Evolutionary conservation across 2,797 vertebrate genomes (phyloP).

Genomic region (Chaenodraco wilsoni): DNA sequence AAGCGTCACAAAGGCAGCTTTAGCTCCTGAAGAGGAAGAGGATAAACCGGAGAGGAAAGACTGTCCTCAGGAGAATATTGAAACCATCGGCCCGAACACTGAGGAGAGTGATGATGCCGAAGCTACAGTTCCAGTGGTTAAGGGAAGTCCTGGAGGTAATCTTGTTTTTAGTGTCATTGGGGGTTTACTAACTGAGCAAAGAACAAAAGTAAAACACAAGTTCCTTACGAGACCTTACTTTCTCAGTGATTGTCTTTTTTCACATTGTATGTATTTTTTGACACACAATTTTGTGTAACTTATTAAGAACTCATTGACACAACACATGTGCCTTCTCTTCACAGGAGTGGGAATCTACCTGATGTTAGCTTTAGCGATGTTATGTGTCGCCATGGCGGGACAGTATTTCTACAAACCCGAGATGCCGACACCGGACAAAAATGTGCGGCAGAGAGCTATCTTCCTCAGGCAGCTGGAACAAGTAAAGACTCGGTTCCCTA

Average conservation of each 20-base stretch:
- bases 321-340: slow-evolving; percentile 2
- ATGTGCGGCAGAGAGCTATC: slow-evolving; percentile 72
- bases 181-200: background rate
- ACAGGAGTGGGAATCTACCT: slow-evolving; percentile 20
- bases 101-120: background rate
- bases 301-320: background rate
- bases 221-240: too few relatives aligned
- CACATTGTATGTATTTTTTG: background rate
- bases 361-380: rapidly evolving
- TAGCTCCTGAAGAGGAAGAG: background rate
- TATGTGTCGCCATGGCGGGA: background rate
- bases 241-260: background rate
- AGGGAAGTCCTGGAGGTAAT: slow-evolving; percentile 36
- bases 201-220: too few relatives aligned
- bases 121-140: background rate
- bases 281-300: background rate
- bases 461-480: slow-evolving; percentile 84
- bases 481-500: slow-evolving; percentile 83
- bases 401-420: background rate
- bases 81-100: slow-evolving; percentile 1
- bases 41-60: background rate
- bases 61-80: background rate
- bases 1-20: background rate
- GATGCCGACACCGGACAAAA: slow-evolving; percentile 29
- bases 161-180: background rate